Percentiles rank a stretch among this genome's conserved stretches.
These are phyloP conservation scores for Coecobrya sp. DNA, from an alignment of 2,888 invertebrate species.

Conservation along the genomic window DNA sequence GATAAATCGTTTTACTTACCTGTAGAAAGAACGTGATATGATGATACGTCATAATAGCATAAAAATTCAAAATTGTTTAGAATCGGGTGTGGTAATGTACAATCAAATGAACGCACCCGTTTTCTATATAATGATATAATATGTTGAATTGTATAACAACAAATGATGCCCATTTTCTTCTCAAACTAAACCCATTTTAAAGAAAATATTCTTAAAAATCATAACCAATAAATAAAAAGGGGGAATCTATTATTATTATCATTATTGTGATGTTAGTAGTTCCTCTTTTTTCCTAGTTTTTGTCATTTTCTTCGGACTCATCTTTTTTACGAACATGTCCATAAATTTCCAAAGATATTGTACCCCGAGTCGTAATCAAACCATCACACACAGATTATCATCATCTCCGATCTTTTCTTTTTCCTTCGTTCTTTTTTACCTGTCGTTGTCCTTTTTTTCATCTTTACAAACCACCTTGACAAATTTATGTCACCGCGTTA, in stretches of 20 bases:
- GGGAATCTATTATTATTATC: too few relatives aligned
- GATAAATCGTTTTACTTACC: not conserved
- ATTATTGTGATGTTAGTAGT: not conserved
- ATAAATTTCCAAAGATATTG: not conserved
- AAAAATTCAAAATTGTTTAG: slow-evolving; percentile 6
- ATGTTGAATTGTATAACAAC: not conserved
- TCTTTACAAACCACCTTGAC: not conserved
- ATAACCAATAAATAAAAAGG: too few relatives aligned
- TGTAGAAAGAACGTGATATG: not conserved
- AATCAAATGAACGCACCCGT: slow-evolving; percentile 14
- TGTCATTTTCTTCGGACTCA: not conserved
- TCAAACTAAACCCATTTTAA: not conserved
- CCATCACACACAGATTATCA: not conserved
- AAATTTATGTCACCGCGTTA: slow-evolving; percentile 26
- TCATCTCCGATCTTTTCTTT: not conserved
- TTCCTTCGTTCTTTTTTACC: not conserved
- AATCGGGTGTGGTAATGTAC: slow-evolving; percentile 22
- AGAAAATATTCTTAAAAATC: too few relatives aligned
- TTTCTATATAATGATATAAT: not conserved
- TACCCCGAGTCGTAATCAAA: not conserved
- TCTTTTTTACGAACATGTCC: not conserved
- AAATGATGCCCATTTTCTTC: too few relatives aligned
- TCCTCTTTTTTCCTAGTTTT: not conserved
- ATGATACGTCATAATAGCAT: not conserved
- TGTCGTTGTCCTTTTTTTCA: not conserved